These are phyloP conservation scores for Platynereis dumerilii DNA, from an alignment of 2,888 invertebrate species.

Conservation along the genomic window DNA sequence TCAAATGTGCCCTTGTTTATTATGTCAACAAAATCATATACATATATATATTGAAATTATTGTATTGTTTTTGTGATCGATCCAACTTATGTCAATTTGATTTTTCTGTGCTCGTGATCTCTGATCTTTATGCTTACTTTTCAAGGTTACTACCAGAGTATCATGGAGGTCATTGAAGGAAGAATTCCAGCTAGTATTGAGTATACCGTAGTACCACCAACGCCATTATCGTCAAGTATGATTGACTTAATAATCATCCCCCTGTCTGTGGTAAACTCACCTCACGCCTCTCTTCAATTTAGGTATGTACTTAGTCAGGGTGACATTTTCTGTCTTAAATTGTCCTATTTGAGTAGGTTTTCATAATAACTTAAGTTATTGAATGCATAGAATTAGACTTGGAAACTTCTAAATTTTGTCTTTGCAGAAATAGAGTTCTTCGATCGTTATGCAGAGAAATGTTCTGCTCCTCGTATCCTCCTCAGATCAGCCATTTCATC, in stretches of 20 bases:
- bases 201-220: conserved; percentile 74
- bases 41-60: too few relatives aligned
- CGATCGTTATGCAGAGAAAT: conserved; percentile 45
- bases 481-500: conserved; percentile 58
- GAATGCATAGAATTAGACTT: too few relatives aligned
- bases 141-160: conserved; percentile 78
- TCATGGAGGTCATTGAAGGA: conserved; percentile 75
- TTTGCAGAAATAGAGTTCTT: conserved; percentile 22
- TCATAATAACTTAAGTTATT: background rate
- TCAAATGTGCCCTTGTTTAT: too few relatives aligned
- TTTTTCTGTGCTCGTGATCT: too few relatives aligned
- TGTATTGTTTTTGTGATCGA: too few relatives aligned
- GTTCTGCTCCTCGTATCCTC: conserved; percentile 54
- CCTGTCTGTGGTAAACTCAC: conserved; percentile 64
- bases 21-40: too few relatives aligned
- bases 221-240: conserved; percentile 75
- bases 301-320: too few relatives aligned
- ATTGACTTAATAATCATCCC: conserved; percentile 81
- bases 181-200: conserved; percentile 74
- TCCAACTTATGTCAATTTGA: too few relatives aligned
- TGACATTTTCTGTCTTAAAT: background rate
- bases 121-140: too few relatives aligned
- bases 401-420: too few relatives aligned
- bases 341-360: background rate
- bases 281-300: too few relatives aligned